Evolutionary conservation across 2,888 invertebrate species (phyloP).

Genomic region (Nephrotoma guestfalica): DNA sequence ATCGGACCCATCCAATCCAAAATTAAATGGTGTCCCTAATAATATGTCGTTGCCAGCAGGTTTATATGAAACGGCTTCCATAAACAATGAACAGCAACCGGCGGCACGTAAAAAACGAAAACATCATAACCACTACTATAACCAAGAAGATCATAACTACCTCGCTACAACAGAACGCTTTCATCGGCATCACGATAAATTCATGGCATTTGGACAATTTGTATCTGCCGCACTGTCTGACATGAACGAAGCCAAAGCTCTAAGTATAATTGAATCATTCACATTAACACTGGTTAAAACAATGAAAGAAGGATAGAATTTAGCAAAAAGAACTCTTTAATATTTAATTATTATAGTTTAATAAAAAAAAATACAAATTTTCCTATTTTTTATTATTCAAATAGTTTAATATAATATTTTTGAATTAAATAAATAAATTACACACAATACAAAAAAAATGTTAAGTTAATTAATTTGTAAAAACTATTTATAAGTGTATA

Average conservation of each 20-base stretch:
- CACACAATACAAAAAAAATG: background rate
- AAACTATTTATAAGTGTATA: background rate
- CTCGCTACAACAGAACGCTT: background rate
- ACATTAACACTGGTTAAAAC: background rate
- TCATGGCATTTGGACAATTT: background rate
- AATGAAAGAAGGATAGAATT: background rate
- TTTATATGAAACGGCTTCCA: background rate
- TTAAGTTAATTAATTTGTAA: background rate
- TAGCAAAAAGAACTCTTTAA: background rate
- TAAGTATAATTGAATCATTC: background rate
- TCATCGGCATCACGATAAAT: conserved; percentile 1
- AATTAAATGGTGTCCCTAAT: background rate
- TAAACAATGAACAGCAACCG: background rate
- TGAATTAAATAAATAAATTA: background rate
- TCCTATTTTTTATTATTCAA: background rate
- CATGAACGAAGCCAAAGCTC: background rate
- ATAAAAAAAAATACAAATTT: background rate
- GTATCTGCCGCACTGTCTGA: background rate
- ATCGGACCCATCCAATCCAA: background rate
- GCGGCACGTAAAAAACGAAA: background rate
- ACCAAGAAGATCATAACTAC: background rate
- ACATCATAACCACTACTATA: background rate
- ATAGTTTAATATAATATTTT: background rate
- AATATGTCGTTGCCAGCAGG: background rate
- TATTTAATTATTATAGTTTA: background rate